Percentiles rank a stretch among this genome's conserved stretches.
Conservation (phyloP, 2,888 invertebrate genomes). For the Cantharis rufa region DNA sequence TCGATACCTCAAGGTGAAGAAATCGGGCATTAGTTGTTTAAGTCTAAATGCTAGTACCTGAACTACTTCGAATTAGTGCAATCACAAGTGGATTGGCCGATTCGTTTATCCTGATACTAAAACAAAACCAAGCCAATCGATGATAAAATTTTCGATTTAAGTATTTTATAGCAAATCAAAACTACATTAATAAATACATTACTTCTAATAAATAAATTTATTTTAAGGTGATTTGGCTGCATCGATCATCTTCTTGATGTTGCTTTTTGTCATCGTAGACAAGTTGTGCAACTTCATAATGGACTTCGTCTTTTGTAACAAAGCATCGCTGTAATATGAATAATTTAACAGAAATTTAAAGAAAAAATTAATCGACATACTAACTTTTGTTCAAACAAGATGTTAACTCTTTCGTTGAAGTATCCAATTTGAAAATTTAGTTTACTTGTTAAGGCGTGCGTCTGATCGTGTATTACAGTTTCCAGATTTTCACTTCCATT, state of each 20-base stretch:
- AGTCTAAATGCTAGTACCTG: too few relatives aligned
- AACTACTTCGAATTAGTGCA: too few relatives aligned
- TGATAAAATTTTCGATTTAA: too few relatives aligned
- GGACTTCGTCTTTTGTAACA: conserved; percentile 18
- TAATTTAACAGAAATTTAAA: background rate
- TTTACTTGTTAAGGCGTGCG: background rate
- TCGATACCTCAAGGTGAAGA: too few relatives aligned
- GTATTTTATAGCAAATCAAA: too few relatives aligned
- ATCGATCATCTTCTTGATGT: background rate
- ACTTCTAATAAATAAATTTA: background rate
- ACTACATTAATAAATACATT: too few relatives aligned
- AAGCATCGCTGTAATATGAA: background rate
- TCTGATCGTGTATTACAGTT: background rate
- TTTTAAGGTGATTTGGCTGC: background rate
- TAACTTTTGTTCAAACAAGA: background rate
- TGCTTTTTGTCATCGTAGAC: conserved; percentile 11
- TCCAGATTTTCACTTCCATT: background rate
- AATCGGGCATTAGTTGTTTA: too few relatives aligned
- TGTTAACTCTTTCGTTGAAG: background rate
- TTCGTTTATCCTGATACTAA: too few relatives aligned
- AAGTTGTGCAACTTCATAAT: conserved; percentile 26
- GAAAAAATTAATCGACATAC: background rate
- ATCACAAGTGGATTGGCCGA: too few relatives aligned
- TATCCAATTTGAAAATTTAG: background rate
- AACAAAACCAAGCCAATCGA: too few relatives aligned